Evolutionary conservation across 2,113 vertebrate species (phyloP), one percentile per base, ranked within the genome.

Genomic region (Petrocephalus microphthalmus): DNA sequence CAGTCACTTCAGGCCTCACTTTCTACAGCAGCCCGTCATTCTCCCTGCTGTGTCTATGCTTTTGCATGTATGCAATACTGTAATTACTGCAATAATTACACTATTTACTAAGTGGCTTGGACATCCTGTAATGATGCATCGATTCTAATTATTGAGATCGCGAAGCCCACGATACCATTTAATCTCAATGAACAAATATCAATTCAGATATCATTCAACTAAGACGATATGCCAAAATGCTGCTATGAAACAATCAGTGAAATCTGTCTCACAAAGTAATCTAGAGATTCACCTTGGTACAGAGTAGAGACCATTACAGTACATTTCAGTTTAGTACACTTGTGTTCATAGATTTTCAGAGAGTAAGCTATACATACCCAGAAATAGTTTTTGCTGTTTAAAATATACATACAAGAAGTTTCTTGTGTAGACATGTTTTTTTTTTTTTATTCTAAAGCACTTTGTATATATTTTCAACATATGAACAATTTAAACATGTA

Each of bases 11-110:
- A 47, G 78, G 42, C 51, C 37, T 89, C 92, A 90, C 91, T 92
- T 92, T 93, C 91, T 90, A 91, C 89, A 88, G 92, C 37, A 87
- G 54, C 13, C 47, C 60, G 42, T 51, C 8, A n/a, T 2, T 22
- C 49, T 54, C 15, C 10, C 25, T 29, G n/a, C 7, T 8, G 37
- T 42, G 51, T 78, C 49, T 88, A 71, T 20, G 64, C 49, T 15
- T 52, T 20, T 67, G 42, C n/a, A 42, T 87, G 45, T 19, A 13
- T 74, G 25, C 53, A 19, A 51, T 25, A 19, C 2, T 67, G 60
- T 49, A 57, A 47, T 13, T 53, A 51, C 17, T 29, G 15, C 45
- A 29, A 33, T 85, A 25, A 85, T 33, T 54, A 25, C 51, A 33
- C 81, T 25, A 84, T 84, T 51, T n/a, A 78, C 37, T 78, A 78